A percentile compares a stretch with the other conserved stretches of the same genome.
These are phyloP conservation scores for Petroica traversi DNA, from an alignment of 2,113 vertebrate genomes.

Conservation along the genomic window DNA sequence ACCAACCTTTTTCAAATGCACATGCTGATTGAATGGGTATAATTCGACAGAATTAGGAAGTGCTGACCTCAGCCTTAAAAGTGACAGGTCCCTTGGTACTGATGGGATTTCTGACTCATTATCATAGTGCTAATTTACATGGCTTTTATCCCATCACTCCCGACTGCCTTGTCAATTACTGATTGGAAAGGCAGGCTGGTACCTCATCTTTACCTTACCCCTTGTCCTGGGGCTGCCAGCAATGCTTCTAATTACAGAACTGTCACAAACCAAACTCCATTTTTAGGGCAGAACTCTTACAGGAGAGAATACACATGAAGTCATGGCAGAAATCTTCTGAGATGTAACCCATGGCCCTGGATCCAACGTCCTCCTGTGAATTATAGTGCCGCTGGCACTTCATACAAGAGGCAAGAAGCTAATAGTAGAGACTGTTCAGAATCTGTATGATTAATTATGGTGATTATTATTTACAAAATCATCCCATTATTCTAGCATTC, in stretches of 20 bases:
- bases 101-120: background rate
- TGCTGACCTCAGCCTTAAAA: background rate
- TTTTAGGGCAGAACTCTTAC: background rate
- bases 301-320: background rate
- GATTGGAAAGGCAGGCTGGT: background rate
- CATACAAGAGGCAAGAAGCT: background rate
- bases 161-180: background rate
- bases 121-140: slow-evolving; percentile 20
- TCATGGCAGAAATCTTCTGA: background rate
- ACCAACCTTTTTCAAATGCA: background rate
- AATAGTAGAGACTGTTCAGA: background rate
- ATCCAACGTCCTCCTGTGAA: background rate
- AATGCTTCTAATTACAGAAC: background rate
- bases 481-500: background rate
- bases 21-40: background rate
- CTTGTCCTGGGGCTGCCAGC: background rate
- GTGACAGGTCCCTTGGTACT: background rate
- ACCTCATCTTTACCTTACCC: background rate
- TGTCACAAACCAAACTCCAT: background rate
- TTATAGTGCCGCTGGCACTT: background rate
- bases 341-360: background rate
- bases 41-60: background rate
- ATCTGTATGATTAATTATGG: background rate
- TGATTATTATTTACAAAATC: background rate
- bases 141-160: background rate